Conservation (phyloP, 2,797 vertebrate genomes). For the Ctenochaetus hawaiiensis region DNA sequence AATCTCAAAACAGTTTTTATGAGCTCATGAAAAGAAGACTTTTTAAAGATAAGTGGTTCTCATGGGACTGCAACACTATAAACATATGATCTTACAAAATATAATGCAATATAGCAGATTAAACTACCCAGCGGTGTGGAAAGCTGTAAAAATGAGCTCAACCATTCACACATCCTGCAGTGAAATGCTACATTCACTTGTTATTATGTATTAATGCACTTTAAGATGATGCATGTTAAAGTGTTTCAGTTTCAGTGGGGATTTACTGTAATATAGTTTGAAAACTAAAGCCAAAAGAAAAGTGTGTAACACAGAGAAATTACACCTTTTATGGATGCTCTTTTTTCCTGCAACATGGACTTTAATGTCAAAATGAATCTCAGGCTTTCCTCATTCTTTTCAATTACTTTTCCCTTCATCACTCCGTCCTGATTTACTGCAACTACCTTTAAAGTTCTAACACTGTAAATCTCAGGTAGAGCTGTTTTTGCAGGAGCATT, state of each 20-base stretch:
- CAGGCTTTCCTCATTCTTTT: slow-evolving; percentile 7
- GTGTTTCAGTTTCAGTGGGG: slow-evolving; percentile 1
- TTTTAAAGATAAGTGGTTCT: too few relatives aligned
- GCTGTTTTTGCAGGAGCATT: slow-evolving; percentile 6
- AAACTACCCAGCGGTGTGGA: too few relatives aligned
- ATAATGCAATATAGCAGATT: too few relatives aligned
- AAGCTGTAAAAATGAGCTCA: too few relatives aligned
- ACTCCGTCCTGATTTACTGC: slow-evolving; percentile 21
- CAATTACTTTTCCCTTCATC: slow-evolving; percentile 7
- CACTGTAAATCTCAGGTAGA: background rate
- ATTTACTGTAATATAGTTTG: background rate
- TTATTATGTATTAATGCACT: slow-evolving; percentile 17
- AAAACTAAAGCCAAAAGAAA: slow-evolving; percentile 5
- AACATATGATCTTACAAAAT: too few relatives aligned
- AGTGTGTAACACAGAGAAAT: background rate
- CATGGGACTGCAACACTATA: too few relatives aligned
- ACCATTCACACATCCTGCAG: too few relatives aligned
- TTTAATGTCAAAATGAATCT: background rate
- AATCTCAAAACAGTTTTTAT: too few relatives aligned
- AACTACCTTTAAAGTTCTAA: slow-evolving; percentile 13
- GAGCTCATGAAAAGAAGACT: too few relatives aligned
- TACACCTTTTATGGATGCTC: background rate
- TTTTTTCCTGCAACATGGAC: background rate
- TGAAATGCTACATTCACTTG: too few relatives aligned
- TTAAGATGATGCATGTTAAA: slow-evolving; percentile 18